A percentile compares a stretch with the other conserved stretches of the same genome.
These are phyloP conservation scores for Conopomorpha cramerella DNA, from an alignment of 1,140 invertebrate species.

Conservation along the genomic window DNA sequence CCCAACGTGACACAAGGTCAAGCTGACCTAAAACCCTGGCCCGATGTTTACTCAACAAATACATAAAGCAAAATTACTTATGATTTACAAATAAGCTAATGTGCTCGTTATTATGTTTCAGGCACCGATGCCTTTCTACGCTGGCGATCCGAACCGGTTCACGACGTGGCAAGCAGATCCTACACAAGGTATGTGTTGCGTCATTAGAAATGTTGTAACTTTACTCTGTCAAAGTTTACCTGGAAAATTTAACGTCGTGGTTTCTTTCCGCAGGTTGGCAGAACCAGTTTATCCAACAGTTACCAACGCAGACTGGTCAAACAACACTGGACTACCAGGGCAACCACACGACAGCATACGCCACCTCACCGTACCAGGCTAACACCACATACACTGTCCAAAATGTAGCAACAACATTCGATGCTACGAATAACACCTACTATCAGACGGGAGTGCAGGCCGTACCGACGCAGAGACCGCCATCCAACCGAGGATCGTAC, in stretches of 20 bases:
- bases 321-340: constrained; percentile 56
- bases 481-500: constrained; percentile 60
- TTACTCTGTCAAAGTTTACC: too few species aligned
- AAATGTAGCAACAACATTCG: constrained; percentile 58
- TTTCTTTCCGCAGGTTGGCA: constrained; percentile 67
- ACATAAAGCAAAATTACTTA: too few species aligned
- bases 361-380: constrained; percentile 57
- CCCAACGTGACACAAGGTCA: not conserved
- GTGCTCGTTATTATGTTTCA: constrained; percentile 37
- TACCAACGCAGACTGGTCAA: constrained; percentile 69
- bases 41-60: too few species aligned
- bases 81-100: too few species aligned
- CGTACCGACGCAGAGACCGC: constrained; percentile 58
- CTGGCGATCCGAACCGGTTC: constrained; percentile 65
- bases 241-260: too few species aligned
- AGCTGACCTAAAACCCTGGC: not conserved
- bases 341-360: constrained; percentile 49
- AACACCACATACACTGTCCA: constrained; percentile 64
- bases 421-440: constrained; percentile 59
- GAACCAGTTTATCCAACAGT: constrained; percentile 81
- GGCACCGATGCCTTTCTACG: constrained; percentile 74
- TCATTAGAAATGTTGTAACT: too few species aligned
- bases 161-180: constrained; percentile 72
- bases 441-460: constrained; percentile 63
- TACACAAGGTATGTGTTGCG: constrained; percentile 69